Percentiles rank a stretch among this genome's conserved stretches.
Conservation (phyloP, 2,113 vertebrate genomes). For the Elachura formosa region DNA sequence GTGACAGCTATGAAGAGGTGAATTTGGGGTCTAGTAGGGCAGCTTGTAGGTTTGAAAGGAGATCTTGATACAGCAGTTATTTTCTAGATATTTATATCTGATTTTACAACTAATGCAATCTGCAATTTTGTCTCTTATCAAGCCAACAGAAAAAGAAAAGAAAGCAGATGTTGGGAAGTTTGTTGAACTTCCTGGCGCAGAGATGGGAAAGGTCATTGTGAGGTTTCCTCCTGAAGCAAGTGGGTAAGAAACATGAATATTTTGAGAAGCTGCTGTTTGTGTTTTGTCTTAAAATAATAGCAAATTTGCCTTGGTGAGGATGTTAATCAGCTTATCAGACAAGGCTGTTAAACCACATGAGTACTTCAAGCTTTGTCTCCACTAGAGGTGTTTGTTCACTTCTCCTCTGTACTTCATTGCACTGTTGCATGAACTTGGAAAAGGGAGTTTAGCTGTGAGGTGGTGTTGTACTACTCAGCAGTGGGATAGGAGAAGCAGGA, state of each 20-base stretch:
- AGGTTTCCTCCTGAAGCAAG: slow-evolving; percentile 97
- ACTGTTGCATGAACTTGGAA: neutral
- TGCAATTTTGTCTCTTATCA: slow-evolving; percentile 25
- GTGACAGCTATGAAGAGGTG: neutral
- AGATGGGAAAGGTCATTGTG: slow-evolving; percentile 96
- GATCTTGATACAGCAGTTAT: neutral
- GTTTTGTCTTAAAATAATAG: neutral
- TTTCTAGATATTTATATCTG: neutral
- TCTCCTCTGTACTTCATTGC: neutral
- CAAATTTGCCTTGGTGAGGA: neutral
- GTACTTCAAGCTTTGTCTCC: neutral
- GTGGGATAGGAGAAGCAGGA: neutral
- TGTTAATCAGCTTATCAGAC: neutral
- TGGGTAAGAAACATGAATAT: slow-evolving; percentile 78
- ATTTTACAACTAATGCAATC: neutral
- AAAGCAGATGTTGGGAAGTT: slow-evolving; percentile 93
- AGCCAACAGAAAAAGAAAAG: slow-evolving; percentile 89
- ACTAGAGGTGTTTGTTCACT: neutral
- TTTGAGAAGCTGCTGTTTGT: neutral
- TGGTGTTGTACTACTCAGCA: neutral
- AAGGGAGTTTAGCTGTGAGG: neutral
- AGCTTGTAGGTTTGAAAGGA: neutral
- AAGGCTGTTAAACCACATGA: neutral
- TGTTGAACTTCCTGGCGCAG: slow-evolving; percentile 93
- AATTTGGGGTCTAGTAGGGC: neutral